A percentile compares a stretch with the other conserved stretches of the same genome.
Conservation (phyloP, 2,888 invertebrate genomes). For the Drosophila sordidapex region DNA sequence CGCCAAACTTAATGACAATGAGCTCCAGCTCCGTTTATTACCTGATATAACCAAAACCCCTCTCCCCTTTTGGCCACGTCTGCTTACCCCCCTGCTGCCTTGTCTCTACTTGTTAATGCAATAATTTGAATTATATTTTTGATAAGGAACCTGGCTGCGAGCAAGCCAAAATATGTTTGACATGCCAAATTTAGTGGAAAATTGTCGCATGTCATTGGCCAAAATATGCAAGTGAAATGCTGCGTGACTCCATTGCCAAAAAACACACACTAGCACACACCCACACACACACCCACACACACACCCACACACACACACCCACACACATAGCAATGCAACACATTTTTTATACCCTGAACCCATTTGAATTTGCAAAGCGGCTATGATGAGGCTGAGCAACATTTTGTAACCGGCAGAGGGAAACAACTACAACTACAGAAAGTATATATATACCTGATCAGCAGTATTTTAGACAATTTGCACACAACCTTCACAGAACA, state of each 20-base stretch:
- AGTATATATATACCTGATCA: background rate
- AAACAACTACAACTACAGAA: background rate
- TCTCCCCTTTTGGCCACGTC: background rate
- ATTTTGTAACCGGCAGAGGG: background rate
- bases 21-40: conserved; percentile 63
- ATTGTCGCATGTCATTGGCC: conserved; percentile 79
- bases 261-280: conserved; percentile 34
- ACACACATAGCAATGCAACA: conserved; percentile 8
- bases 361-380: background rate
- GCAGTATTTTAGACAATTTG: background rate
- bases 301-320: too few relatives aligned
- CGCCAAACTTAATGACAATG: conserved; percentile 64
- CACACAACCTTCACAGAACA: background rate
- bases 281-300: background rate
- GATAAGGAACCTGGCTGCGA: background rate
- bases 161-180: conserved; percentile 70
- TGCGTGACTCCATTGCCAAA: conserved; percentile 73
- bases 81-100: background rate
- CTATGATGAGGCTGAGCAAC: background rate
- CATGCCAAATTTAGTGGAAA: conserved; percentile 79
- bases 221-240: conserved; percentile 74
- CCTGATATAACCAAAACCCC: conserved; percentile 44
- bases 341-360: conserved; percentile 18
- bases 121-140: conserved; percentile 71
- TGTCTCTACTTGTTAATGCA: conserved; percentile 69